phyloP scores from a whole-genome alignment of 2,797 vertebrate species.

The Luscinia luscinia region DNA sequence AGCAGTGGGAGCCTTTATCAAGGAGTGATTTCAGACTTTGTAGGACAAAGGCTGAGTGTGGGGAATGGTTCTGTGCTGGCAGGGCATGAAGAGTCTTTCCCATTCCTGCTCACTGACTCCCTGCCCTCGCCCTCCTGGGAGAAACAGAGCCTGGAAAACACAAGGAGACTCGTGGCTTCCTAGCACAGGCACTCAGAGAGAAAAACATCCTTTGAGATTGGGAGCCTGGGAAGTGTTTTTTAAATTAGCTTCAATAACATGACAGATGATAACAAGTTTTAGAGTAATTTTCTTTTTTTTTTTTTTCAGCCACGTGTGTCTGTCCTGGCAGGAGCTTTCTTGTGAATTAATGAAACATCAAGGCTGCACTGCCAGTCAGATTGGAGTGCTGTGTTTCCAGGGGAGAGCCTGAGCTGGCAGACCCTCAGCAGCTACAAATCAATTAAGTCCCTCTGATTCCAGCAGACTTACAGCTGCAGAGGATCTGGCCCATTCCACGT shows the following conservation, averaged over 20 bases:
- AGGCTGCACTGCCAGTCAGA: conserved; percentile 13
- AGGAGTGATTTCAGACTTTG: conserved; percentile 33
- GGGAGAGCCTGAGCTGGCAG: conserved; percentile 24
- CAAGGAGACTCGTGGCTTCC: background rate
- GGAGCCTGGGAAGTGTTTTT: conserved; percentile 33
- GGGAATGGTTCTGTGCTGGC: conserved; percentile 11
- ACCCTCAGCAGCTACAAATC: conserved; percentile 29
- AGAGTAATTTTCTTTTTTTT: background rate
- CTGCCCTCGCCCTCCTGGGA: background rate
- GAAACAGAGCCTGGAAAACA: background rate
- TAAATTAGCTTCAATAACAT: conserved; percentile 26
- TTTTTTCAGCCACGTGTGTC: background rate
- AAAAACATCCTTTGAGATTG: background rate
- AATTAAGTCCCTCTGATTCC: conserved; percentile 26
- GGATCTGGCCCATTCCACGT: background rate
- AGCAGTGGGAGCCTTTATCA: conserved; percentile 36
- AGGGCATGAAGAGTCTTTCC: conserved; percentile 27
- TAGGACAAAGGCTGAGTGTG: conserved; percentile 1
- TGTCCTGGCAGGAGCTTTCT: conserved; percentile 29
- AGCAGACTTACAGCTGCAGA: conserved; percentile 6
- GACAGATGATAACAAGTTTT: conserved; percentile 29
- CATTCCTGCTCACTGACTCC: background rate
- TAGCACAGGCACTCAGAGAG: background rate
- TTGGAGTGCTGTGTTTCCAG: conserved; percentile 11
- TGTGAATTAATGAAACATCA: conserved; percentile 47